A percentile compares a stretch with the other conserved stretches of the same genome.
Conservation (phyloP, 35 echinoderm and acorn worm species). For the Strongylocentrotus purpuratus region DNA sequence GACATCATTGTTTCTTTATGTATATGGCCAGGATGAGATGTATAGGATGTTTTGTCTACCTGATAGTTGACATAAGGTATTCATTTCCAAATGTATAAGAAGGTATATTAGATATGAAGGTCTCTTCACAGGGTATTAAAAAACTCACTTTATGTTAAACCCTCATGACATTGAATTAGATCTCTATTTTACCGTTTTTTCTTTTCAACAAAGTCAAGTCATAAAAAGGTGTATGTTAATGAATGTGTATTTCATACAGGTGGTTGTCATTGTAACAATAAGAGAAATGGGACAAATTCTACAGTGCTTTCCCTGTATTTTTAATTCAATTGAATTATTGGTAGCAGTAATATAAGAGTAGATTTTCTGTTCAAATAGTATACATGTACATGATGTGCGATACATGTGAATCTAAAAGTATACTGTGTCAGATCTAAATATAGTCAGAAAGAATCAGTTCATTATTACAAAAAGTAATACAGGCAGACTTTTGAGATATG, state of each 20-base stretch:
- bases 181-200: no score
- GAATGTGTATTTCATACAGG: not conserved
- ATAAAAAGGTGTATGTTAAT: no score
- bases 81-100: no score
- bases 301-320: not conserved
- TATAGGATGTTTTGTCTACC: not conserved
- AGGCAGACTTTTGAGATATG: not conserved
- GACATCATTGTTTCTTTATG: not conserved
- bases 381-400: not conserved
- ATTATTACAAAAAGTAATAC: not conserved
- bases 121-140: not conserved
- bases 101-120: not conserved
- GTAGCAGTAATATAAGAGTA: not conserved
- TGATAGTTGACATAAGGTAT: not conserved
- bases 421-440: not conserved
- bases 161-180: no score
- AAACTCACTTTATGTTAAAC: no score
- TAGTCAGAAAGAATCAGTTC: not conserved
- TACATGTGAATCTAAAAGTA: not conserved
- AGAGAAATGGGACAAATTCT: not conserved
- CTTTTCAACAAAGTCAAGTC: no score
- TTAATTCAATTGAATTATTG: not conserved
- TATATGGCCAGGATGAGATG: not conserved
- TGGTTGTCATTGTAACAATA: not conserved
- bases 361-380: not conserved